Percentiles rank a stretch among this genome's conserved stretches.
These are phyloP conservation scores for Genyomyrus donnyi DNA, from an alignment of 2,113 vertebrate genomes.

Conservation along the genomic window DNA sequence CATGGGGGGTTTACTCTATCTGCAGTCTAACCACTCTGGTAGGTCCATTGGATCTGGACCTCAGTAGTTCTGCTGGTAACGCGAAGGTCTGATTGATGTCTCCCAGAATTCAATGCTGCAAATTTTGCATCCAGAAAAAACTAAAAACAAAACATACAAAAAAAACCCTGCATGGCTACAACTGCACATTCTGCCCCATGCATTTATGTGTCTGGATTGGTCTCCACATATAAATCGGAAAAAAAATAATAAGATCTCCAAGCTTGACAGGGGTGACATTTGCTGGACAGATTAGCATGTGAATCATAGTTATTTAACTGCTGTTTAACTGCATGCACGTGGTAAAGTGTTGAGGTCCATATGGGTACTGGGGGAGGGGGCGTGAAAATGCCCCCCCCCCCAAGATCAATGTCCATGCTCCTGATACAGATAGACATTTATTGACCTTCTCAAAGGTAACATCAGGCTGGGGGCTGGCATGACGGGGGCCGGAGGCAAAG, in stretches of 20 bases:
- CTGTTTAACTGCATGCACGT: neutral
- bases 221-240: neutral
- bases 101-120: neutral
- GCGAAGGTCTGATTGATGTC: neutral
- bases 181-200: neutral
- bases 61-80: neutral
- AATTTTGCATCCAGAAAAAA: neutral
- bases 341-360: neutral
- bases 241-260: neutral
- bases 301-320: neutral
- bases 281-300: neutral
- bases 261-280: neutral
- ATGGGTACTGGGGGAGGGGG: neutral
- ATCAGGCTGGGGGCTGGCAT: neutral
- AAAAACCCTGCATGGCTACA: neutral
- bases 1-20: neutral
- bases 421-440: neutral
- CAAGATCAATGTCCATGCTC: neutral
- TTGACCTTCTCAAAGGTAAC: constrained; percentile 1
- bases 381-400: neutral
- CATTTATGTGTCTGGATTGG: neutral
- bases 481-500: neutral
- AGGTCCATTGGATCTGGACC: neutral
- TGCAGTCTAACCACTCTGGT: neutral
- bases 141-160: neutral